These are phyloP conservation scores for Dolichoris vasculosae DNA, from an alignment of 1,140 invertebrate genomes.

Conservation along the genomic window DNA sequence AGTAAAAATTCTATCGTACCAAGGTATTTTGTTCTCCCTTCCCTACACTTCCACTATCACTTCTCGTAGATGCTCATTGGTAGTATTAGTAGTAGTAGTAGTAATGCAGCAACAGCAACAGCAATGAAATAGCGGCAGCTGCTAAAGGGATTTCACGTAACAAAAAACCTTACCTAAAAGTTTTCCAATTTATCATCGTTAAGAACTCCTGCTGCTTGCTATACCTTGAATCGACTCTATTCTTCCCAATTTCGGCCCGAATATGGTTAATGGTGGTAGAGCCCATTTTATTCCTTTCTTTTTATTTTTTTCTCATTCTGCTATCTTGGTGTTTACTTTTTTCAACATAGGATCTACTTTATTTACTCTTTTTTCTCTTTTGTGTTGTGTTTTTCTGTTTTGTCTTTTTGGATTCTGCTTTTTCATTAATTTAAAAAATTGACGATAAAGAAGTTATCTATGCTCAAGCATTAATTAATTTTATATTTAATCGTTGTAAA, in stretches of 20 bases:
- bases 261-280: constrained; percentile 43
- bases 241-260: constrained; percentile 29
- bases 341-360: no score
- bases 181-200: constrained; percentile 53
- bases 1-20: constrained; percentile 31
- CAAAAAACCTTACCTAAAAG: constrained; percentile 47
- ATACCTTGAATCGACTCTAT: constrained; percentile 40
- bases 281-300: neutral
- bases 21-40: neutral
- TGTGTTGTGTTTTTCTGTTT: no score
- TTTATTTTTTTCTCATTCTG: no score
- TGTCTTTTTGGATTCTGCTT: no score
- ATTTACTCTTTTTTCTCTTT: no score
- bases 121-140: neutral
- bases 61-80: neutral
- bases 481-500: no score
- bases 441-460: no score
- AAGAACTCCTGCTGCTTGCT: constrained; percentile 34
- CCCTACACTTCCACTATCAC: neutral
- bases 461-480: no score
- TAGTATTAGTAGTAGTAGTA: neutral
- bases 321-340: no score
- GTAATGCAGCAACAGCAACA: neutral
- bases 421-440: no score
- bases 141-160: neutral